Base-by-base conservation (phyloP, 2,113 vertebrate species). In the Sylvietta virens region DNA sequence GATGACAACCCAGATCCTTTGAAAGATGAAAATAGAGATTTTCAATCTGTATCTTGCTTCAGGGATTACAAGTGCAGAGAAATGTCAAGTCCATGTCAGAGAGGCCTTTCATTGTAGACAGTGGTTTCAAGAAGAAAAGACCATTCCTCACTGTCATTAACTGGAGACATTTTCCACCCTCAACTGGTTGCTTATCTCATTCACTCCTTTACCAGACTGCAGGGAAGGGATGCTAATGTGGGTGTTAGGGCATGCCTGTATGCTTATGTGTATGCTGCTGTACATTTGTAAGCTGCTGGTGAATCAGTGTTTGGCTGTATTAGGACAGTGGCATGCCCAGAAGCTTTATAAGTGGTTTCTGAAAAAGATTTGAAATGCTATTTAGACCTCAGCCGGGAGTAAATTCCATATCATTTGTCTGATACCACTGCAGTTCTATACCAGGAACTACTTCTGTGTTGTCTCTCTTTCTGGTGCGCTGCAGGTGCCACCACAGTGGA, bases 261-360 rank as follows among this genome's bases (percentile, higher is more conserved):
- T 77, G 62, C 22, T 77, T 56, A 9, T 82, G 27, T 77, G 27
- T 90, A 39, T 54, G 24, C 64, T 83, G 71, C 76, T 86, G 61
- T 78, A 74, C 56, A 74, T 81, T 90, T 93, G 51, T 77, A 83
- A 70, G 56, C 76, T 88, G 64, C 72, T 96, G 67, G 80, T 93
- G 87, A 83, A 79, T 81, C 88, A 93, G 35, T 81, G 74, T 92
- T 96, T 92, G 90, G 82, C 90, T 92, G 45, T 37, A n/a, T 92
- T 73, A 58, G 79, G 71, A 85, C 56, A 94, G 65, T 16, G 37
- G 84, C 47, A 47, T 95, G 94, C 76, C 92, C 88, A 84, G 86
- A 92, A 95, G 86, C 67, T 88, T 88, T 90, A 8, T 24, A 70
- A 73, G 47, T 83, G 47, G 54, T 62, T 79, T 92, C 66, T 83